Evolutionary conservation across 2,888 invertebrate genomes (phyloP).

Genomic region (Sinelater perroti): DNA sequence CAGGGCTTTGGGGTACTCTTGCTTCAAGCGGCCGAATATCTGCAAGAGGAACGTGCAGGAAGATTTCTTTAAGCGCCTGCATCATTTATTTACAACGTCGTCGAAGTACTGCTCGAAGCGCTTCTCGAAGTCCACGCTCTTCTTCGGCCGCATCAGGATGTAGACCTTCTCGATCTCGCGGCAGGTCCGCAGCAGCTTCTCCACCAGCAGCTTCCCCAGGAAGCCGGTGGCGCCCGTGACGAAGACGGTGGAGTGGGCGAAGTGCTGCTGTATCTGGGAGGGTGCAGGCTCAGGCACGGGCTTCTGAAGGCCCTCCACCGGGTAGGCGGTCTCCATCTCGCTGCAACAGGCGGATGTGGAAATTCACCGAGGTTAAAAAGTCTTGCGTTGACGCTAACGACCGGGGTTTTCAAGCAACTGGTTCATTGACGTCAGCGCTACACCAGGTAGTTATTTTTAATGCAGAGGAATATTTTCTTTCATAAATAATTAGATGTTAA

Average conservation of each 20-base stretch:
- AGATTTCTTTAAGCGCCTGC: no score
- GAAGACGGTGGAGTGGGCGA: slow-evolving; percentile 51
- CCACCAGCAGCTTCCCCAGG: slow-evolving; percentile 53
- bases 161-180: slow-evolving; percentile 54
- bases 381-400: no score
- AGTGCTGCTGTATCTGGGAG: slow-evolving; percentile 50
- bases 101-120: slow-evolving; percentile 66
- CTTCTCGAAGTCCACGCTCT: slow-evolving; percentile 47
- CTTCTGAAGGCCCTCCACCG: no score
- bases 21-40: slow-evolving; percentile 64
- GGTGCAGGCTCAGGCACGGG: no score
- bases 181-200: slow-evolving; percentile 52
- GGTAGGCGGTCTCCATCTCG: no score
- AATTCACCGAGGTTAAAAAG: no score
- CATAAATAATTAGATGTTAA: no score
- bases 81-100: slow-evolving; percentile 67
- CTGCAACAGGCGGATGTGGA: no score
- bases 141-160: slow-evolving; percentile 51
- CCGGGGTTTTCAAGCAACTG: no score
- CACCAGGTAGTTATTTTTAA: no score
- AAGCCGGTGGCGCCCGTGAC: slow-evolving; percentile 57
- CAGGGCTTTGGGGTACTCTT: slow-evolving; percentile 62
- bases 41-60: slow-evolving; percentile 46
- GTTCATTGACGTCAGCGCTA: no score
- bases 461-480: no score